Percentiles rank a stretch among this genome's conserved stretches.
These are phyloP conservation scores for Parapsyche elsis DNA, from an alignment of 1,140 invertebrate species.

Conservation along the genomic window DNA sequence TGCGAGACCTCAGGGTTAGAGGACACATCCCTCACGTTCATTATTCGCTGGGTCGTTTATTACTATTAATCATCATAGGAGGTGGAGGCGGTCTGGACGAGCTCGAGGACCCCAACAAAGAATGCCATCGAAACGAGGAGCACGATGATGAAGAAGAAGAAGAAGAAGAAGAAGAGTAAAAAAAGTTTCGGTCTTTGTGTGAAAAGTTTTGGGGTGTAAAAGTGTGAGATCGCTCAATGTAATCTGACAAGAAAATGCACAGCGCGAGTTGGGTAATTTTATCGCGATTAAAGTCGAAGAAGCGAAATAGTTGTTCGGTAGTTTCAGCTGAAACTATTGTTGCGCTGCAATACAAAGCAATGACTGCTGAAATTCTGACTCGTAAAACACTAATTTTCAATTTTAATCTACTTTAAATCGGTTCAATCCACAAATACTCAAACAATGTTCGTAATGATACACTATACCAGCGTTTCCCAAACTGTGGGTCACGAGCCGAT, in stretches of 20 bases:
- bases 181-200: neutral
- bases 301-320: constrained; percentile 4
- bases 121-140: neutral
- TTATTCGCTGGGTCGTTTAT: constrained; percentile 30
- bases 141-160: neutral
- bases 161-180: neutral
- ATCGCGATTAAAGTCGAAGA: constrained; percentile 18
- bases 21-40: constrained; percentile 10
- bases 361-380: too few relatives aligned
- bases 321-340: neutral
- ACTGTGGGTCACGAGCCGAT: too few relatives aligned
- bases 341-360: too few relatives aligned
- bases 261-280: constrained; percentile 5
- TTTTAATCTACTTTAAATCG: too few relatives aligned
- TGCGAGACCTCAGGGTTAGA: constrained; percentile 12
- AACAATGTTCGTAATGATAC: too few relatives aligned
- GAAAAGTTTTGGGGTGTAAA: neutral
- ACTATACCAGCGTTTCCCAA: too few relatives aligned
- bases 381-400: too few relatives aligned
- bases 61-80: constrained; percentile 41
- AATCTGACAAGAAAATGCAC: constrained; percentile 25
- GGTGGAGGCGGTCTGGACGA: neutral
- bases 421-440: too few relatives aligned
- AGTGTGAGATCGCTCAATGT: constrained; percentile 13
- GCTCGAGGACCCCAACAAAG: neutral